Base-by-base conservation (phyloP, 2,797 vertebrate genomes). In the Caiman crocodilus region DNA sequence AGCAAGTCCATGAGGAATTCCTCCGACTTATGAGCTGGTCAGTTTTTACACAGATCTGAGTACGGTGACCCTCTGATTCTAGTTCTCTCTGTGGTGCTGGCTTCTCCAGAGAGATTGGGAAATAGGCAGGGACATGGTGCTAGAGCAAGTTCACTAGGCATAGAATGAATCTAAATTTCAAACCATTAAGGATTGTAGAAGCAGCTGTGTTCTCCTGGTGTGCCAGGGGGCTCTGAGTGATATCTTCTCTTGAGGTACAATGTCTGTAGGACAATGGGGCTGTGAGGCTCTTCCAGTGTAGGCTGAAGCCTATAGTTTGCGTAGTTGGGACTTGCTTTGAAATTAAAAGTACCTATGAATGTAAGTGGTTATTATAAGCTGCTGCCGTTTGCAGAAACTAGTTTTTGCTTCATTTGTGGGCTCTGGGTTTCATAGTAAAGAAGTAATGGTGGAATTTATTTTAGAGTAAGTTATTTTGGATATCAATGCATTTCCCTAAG, bases 211-310 rank as follows among this genome's bases (percentile, higher is more conserved):
- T 35, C 32, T 76, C 74, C 73, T 50, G 14, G 6, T 6, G 55
- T 56, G 16, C n/a, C 88, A 20, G 55, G 15, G 75, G 69, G 63
- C 50, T 89, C 82, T 92, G 82, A 32, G 42, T 78, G 69, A 23
- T 4, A 60, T 69, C 5, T 60, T 88, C 18, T 10, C 50, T 79
- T 89, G 17, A 88, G 55, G 42, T 28, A 6, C 28, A 11, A 85
- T 20, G 55, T 81, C 90, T 79, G 74, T 82, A 25, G 84, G 88
- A 74, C 76, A 84, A 56, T 59, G 11, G 74, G 69, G 69, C 81
- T 82, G 25, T 30, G 74, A 76, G 81, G 79, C 90, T 93, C 79
- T 87, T 93, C 87, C 86, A 80, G 83, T 88, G 90, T 92, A 90
- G 94, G 78, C 75, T 82, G 80, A 91, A 25, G 83, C 89, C 85